Evolutionary conservation across 92 coral and sea anemone genomes (phyloP).

Genomic region (Montipora capitata): DNA sequence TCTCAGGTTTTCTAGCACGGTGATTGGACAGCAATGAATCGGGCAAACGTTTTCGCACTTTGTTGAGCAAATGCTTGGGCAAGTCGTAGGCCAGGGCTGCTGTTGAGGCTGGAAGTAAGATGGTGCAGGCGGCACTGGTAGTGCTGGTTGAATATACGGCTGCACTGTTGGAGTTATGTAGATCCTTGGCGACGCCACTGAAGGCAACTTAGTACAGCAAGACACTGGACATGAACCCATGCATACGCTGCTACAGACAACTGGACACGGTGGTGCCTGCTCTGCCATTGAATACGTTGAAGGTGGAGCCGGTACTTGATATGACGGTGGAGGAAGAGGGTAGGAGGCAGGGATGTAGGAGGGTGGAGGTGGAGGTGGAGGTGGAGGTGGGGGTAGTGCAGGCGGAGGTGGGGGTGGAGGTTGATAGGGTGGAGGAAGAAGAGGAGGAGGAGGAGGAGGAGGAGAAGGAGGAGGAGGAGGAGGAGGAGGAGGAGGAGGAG

Average conservation of each 20-base stretch:
- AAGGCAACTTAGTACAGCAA: constrained; percentile 73
- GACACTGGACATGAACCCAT: constrained; percentile 88
- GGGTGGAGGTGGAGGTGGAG: constrained; percentile 28
- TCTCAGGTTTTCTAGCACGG: constrained; percentile 60
- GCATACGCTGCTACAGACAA: constrained; percentile 79
- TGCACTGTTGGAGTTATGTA: constrained; percentile 34
- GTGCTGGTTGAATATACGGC: constrained; percentile 25
- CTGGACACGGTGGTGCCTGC: constrained; percentile 67
- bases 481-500: constrained; percentile 53
- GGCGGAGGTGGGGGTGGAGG: constrained; percentile 39
- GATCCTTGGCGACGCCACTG: constrained; percentile 29
- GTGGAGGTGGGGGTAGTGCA: constrained; percentile 48
- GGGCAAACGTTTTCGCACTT: constrained; percentile 86
- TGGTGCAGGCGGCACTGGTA: constrained; percentile 31
- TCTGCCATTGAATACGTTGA: constrained; percentile 34
- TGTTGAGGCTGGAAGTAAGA: constrained; percentile 33
- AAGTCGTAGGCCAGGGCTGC: constrained; percentile 52
- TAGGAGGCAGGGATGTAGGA: constrained; percentile 37
- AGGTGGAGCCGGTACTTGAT: constrained; percentile 51
- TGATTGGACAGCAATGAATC: constrained; percentile 80
- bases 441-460: constrained; percentile 40
- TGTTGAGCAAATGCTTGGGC: constrained; percentile 73
- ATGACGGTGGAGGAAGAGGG: constrained; percentile 53
- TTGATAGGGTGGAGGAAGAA: constrained; percentile 49
- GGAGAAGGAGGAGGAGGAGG: constrained; percentile 59